Evolutionary conservation across 2,113 vertebrate genomes (phyloP), one percentile per base, ranked within the genome.

Genomic region (Murina feae): DNA sequence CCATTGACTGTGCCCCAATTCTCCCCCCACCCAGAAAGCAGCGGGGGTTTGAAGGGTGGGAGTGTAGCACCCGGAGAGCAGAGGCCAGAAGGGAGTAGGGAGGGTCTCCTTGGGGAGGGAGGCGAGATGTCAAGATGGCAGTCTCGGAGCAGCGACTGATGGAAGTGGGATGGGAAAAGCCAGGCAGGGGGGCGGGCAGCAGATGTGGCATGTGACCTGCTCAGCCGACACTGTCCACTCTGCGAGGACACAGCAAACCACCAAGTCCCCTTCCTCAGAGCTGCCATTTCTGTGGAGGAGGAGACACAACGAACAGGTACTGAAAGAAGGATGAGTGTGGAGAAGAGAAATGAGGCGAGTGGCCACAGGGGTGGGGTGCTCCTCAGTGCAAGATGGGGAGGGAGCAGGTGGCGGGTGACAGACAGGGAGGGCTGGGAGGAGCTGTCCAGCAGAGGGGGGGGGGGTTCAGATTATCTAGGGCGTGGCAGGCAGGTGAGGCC

Each of bases 161-260:
- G 2, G 47, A 25, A 5, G 58, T 16, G 25, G 11, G 6, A 11
- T 20, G 37, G 68, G 47, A 28, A 35, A 72, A 37, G 14, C 42
- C 13, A 7, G 49, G 30, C 55, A 12, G 39, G 25, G 28, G 5
- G 0, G 51, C 5, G 1, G 14, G 49, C 8, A 17, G 68, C 30
- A 18, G 89, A 4, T 3, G 3, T 21, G 1, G 12, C 11, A 0
- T 21, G 44, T 0, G 8, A 11, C 47, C 35, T 23, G 6, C 49
- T 55, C 30, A 17, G 80, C 80, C 18, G 1, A 0, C 3, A 2
- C 8, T 3, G 4, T 0, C 44, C 4, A 0, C 23, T 53, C 37
- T 5, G 30, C 13, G 1, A 42, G 25, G 85, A 13, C 0, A 6
- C 23, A 5, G 32, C 30, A 20, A 49, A 6, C 10, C 44, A 23